Evolutionary conservation across 1,140 invertebrate genomes (phyloP), one percentile per base, ranked within the genome.

Genomic region (Lutraria rhynchaena): DNA sequence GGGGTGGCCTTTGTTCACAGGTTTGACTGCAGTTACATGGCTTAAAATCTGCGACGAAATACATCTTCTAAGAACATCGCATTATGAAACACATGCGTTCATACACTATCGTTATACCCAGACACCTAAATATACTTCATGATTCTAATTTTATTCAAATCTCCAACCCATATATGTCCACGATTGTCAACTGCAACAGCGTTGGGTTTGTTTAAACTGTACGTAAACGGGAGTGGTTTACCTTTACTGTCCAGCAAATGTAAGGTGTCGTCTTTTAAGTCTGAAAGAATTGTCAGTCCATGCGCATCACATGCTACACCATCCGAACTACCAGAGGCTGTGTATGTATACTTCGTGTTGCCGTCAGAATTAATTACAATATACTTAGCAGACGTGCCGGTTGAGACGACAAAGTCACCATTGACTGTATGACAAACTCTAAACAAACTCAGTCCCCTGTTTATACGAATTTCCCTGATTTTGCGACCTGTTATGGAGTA

Each of bases 111-210:
- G n/a, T n/a, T n/a, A n/a, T n/a, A n/a, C n/a, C n/a, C n/a, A n/a
- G n/a, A n/a, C n/a, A n/a, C n/a, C n/a, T 44, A 80, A 1, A 80
- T 46, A 60, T 80, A 80, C 33, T 80, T 80, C 76, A 80, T 80
- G 24, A 80, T 69, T 57, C 76, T 51, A 58, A 70, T 70, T 57
- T 80, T 80, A 29, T 70, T 55, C 3, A 70, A 15, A 51, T 80
- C 76, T 17, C 76, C 76, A 27, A 80, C 61, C 76, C 76, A 80
- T 24, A 80, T 80, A 24, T 70, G n/a, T 3, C 76, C 76, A 35
- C 46, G 33, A 41, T 70, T 80, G 65, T 80, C 76, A 15, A 80
- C 76, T 17, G 63, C 76, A 29, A 80, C 63, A 11, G 76, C 76
- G 46, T 70, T 80, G 29, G 76, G 76, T 67, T 80, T 69, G 22